Base-by-base conservation (phyloP, 2,797 vertebrate species). In the Hippoglossus hippoglossus region DNA sequence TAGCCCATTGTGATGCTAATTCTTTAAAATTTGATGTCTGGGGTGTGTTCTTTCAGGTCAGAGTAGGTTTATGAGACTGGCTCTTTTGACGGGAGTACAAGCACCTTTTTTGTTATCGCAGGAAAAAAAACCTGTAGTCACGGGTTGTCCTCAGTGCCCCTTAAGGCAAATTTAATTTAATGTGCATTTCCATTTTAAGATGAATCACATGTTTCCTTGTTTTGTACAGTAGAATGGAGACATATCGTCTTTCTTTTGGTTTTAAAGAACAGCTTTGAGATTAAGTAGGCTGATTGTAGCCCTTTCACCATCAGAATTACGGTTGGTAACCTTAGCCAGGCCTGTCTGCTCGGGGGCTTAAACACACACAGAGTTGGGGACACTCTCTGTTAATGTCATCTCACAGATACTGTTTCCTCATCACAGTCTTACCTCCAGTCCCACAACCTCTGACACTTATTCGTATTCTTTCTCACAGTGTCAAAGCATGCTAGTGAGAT, bases 371-470 rank as follows among this genome's bases (percentile, higher is more conserved):
- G 91, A 92, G 91, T 93, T 81, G 89, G 91, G 91, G 94, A 89
- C 94, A 82, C 90, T 91, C 93, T 95, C 92, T 96, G 96, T 95
- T 96, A 96, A 97, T 95, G 96, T 96, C 95, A 94, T 93, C 93
- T 94, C 83, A 75, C 90, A 95, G 95, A 96, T 98, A 96, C 84
- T 92, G 88, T 99, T 98, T 97, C 97, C 94, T 94, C 93, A 90
- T 93, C 88, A 79, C 94, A 93, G 94, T 95, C 92, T 94, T 93
- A 94, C 94, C 94, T 95, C 81, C 83, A 94, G 91, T 91, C 90
- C 84, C 89, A 85, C 86, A 90, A 83, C 89, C 90, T 89, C 81
- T 88, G 87, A 91, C 88, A 89, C 82, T 82, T 84, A 87, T 80
- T 86, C 82, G 62, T 81, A 81, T 82, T 84, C 78, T 67, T 85